These are phyloP conservation scores for Cranoglanis bouderius DNA, from an alignment of 2,113 vertebrate genomes.

Conservation along the genomic window DNA sequence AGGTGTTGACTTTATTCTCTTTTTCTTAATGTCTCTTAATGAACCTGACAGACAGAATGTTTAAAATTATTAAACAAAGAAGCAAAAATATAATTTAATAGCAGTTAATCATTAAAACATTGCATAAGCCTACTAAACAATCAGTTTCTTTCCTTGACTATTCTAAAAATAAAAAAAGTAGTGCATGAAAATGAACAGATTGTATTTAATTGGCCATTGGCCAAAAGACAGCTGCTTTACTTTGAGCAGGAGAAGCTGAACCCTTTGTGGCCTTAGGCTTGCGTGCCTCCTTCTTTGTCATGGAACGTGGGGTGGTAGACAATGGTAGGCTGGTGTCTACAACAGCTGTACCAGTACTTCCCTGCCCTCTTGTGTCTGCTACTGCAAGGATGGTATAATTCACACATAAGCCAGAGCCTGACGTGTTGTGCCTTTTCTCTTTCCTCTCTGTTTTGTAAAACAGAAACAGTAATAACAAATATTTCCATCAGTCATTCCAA, in stretches of 20 bases:
- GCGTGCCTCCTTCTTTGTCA: conserved; percentile 12
- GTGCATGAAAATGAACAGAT: neutral
- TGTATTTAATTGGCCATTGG: neutral
- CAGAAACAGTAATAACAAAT: neutral
- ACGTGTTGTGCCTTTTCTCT: conserved; percentile 51
- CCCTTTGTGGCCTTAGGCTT: conserved; percentile 37
- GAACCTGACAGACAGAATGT: conserved; percentile 19
- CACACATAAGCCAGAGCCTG: conserved; percentile 56
- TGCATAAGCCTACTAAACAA: neutral
- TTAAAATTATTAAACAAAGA: neutral
- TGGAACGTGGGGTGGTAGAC: conserved; percentile 5
- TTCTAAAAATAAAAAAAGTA: neutral
- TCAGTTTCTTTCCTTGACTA: neutral
- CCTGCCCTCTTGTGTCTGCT: conserved; percentile 57
- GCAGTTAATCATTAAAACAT: neutral
- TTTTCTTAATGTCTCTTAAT: conserved; percentile 8
- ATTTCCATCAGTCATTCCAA: neutral
- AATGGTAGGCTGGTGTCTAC: neutral
- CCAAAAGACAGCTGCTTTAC: conserved; percentile 20
- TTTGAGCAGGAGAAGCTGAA: neutral
- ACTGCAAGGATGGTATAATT: conserved; percentile 47
- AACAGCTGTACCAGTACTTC: neutral
- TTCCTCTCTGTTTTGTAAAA: conserved; percentile 45
- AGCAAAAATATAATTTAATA: neutral
- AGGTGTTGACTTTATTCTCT: conserved; percentile 56